Evolutionary conservation across 1,140 invertebrate genomes (phyloP).

Genomic region (Capitella teleta): DNA sequence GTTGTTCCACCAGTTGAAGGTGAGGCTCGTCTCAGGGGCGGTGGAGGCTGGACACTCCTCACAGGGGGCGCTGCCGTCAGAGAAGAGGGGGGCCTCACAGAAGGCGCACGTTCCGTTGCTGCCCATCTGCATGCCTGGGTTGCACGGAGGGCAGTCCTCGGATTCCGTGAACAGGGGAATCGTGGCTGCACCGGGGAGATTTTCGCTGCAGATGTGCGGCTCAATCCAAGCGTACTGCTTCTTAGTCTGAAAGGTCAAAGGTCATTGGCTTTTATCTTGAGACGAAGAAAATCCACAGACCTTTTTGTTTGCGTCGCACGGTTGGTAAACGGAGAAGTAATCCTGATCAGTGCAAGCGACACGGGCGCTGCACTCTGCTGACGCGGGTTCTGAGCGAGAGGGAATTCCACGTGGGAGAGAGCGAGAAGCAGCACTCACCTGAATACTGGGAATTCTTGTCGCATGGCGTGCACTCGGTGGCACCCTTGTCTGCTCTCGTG

Average conservation of each 20-base stretch:
- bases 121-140: slow-evolving; percentile 47
- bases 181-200: slow-evolving; percentile 29
- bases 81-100: slow-evolving; percentile 38
- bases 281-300: slow-evolving; percentile 15
- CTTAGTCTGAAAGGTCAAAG: slow-evolving; percentile 29
- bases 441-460: slow-evolving; percentile 38
- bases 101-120: slow-evolving; percentile 33
- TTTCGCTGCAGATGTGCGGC: slow-evolving; percentile 47
- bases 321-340: slow-evolving; percentile 47
- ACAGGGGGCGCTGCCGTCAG: slow-evolving; percentile 42
- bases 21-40: slow-evolving; percentile 46
- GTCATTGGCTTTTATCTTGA: background rate
- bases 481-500: slow-evolving; percentile 41
- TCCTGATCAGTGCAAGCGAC: slow-evolving; percentile 45
- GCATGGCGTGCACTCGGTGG: slow-evolving; percentile 44
- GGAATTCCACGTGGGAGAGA: no score
- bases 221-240: slow-evolving; percentile 47
- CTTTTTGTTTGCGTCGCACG: slow-evolving; percentile 43
- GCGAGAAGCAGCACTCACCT: no score
- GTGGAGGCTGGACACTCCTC: slow-evolving; percentile 45
- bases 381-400: background rate
- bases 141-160: slow-evolving; percentile 47
- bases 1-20: slow-evolving; percentile 47
- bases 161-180: slow-evolving; percentile 36
- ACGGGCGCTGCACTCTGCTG: background rate